Evolutionary conservation across 37 sponge, comb jelly and placozoan genomes (phyloP), one percentile per base, ranked within the genome.

Genomic region (Haliclona indistincta): DNA sequence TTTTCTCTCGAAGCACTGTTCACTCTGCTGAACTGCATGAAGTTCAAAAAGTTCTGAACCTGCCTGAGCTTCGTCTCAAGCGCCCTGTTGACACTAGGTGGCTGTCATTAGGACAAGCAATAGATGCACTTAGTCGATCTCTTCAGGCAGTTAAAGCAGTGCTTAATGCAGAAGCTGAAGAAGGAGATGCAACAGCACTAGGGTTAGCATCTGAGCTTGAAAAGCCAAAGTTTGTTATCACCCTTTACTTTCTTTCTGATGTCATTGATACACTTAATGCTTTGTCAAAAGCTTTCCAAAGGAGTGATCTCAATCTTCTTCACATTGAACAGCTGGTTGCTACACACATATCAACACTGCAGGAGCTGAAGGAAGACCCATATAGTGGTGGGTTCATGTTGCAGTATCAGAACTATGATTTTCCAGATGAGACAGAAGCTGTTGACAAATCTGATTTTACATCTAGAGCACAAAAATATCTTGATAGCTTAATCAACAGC

Each of bases 161-260:
- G 13, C 64, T 78, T 3, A 41, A 56, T 56, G 32, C 45, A 3
- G 61, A 74, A 53, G 81, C 71, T 56, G 58, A 58, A 34, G 81
- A 80, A 53, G 71, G 81, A 5, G 73, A 76, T 75, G 73, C 63
- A 37, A 68, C 38, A 36, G 81, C 81, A 41, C 81, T 56, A 11
- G 81, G 81, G 37, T 60, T 80, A 38, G 2, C 3, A 19, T 26
- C 34, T 2, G 43, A 73, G 56, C 56, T 73, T 26, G 2, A 6
- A 37, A 54, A 54, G 58, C 74, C 74, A 26, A 30, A 13, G 2
- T 73, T 54, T 34, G 17, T 62, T 15, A 6, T 73, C 32, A 51
- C 55, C 35, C 4, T 73, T 26, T 32, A 35, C 37, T 33, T 62
- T 15, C 37, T 62, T 11, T 29, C 15, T 62, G 34, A 63, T 11